Evolutionary conservation across 2,113 vertebrate genomes (phyloP).

Genomic region (Eulemur macaco): DNA sequence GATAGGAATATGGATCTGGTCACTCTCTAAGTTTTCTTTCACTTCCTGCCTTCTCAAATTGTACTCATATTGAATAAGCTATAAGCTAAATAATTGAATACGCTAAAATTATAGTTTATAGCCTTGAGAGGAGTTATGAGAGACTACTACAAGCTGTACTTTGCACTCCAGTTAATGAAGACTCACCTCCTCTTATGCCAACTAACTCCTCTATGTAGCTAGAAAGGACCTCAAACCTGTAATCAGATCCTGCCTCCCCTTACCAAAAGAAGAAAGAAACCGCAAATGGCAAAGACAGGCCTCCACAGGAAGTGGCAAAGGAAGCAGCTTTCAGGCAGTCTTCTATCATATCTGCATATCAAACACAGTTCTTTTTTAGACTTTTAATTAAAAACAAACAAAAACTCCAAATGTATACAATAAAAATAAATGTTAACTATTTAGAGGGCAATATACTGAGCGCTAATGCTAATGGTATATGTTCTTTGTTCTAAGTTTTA

Average conservation of each 20-base stretch:
- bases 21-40: constrained; percentile 37
- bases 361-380: constrained; percentile 76
- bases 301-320: constrained; percentile 79
- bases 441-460: constrained; percentile 13
- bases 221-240: constrained; percentile 70
- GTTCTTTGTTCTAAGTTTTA: constrained; percentile 5
- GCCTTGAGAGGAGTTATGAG: background rate
- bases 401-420: constrained; percentile 60
- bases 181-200: constrained; percentile 58
- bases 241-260: constrained; percentile 78
- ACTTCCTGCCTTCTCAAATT: constrained; percentile 49
- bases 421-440: constrained; percentile 30
- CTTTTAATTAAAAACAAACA: constrained; percentile 68
- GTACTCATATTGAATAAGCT: constrained; percentile 34
- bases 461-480: background rate
- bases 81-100: background rate
- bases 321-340: constrained; percentile 77
- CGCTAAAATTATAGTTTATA: constrained; percentile 38
- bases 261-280: constrained; percentile 79
- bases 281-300: constrained; percentile 78
- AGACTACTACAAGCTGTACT: constrained; percentile 29
- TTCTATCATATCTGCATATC: constrained; percentile 78
- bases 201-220: constrained; percentile 57
- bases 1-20: constrained; percentile 20
- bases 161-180: constrained; percentile 51